Evolutionary conservation across 1,140 invertebrate species (phyloP), one percentile per base, ranked within the genome.

Genomic region (Choristoneura fumiferana): DNA sequence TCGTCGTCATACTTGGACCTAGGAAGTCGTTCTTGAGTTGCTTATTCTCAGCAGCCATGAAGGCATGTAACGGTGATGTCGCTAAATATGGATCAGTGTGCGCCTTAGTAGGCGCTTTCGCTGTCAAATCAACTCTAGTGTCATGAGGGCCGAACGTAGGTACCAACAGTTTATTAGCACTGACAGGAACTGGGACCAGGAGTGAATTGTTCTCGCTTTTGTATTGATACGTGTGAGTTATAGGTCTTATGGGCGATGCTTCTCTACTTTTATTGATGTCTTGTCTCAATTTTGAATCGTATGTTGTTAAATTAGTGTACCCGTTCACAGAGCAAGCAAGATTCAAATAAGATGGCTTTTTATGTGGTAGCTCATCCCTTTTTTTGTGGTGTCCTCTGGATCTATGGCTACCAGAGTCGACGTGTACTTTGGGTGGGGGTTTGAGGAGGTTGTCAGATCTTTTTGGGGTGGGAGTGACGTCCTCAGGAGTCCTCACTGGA

Each of bases 261-360:
- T 93, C 94, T 63, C 91, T 90, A 69, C 92, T 93, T 69, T 91
- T 91, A 40, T 92, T 92, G 33, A 93, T 91, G 39, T 94, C 93
- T 79, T 95, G 93, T 34, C 94, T 90, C 15, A 95, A 83, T 74
- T 94, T 94, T 0, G 94, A 94, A 75, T 95, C 94, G 91, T 97
- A 97, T 58, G 95, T 95, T 8, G 94, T 96, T 43, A 95, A 92
- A 69, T 94, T 95, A 0, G 94, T 95, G 79, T 98, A 98, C 8
- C 96, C 96, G 87, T 95, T 97, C 18, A 97, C 95, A 12, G 95
- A 96, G 79, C 96, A 97, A 52, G 96, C 95, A 53, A 98, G 88
- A 73, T 94, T 95, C 40, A 98, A 86, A 81, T 98, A 98, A 55
- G 95, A 97, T 0, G 96, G 96, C 62, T 89, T 89, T 62, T 89